Evolutionary conservation across 1,140 invertebrate genomes (phyloP), one percentile per base, ranked within the genome.

Genomic region (Steinernema khuongi): DNA sequence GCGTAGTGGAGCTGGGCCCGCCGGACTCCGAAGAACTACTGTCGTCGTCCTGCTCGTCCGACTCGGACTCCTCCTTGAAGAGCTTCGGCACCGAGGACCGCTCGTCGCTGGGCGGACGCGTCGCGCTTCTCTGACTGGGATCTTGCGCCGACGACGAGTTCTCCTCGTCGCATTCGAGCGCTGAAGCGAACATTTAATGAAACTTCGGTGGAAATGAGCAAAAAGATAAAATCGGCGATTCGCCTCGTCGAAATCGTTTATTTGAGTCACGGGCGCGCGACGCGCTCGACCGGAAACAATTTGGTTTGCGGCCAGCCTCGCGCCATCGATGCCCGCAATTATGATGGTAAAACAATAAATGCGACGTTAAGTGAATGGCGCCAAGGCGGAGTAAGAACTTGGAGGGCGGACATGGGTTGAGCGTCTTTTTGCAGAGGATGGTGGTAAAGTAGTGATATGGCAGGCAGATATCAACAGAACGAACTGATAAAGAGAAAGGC

Each of bases 151-250:
- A 41, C 50, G 50, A 60, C 50, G 50, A 60, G 22, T 60, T 60
- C 50, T 60, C 50, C 50, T 60, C 50, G 50, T 60, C 50, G 50
- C 50, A 60, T 60, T 60, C 50, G 50, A 60, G 50, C 50, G 50
- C 50, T 60, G 50, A 60, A 60, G 36, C 36, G 36, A 41, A n/a
- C 7, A 41, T 41, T 41, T 60, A 41, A 41, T 41, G 7, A n/a
- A 41, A 41, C 7, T 41, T n/a, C n/a, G n/a, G n/a, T 11, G 36
- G n/a, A n/a, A 41, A 41, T 7, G 7, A 41, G n/a, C 7, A 60
- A 60, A 26, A 60, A 60, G 50, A 60, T 60, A 60, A 60, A 60
- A 60, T 60, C 50, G 26, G 50, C 26, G 11, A 26, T 14, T 60
- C 14, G 50, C n/a, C n/a, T n/a, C n/a, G n/a, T n/a, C 50, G 22